phyloP scores from a whole-genome alignment of 1,140 invertebrate species.

The Zaprionus ghesquierei region DNA sequence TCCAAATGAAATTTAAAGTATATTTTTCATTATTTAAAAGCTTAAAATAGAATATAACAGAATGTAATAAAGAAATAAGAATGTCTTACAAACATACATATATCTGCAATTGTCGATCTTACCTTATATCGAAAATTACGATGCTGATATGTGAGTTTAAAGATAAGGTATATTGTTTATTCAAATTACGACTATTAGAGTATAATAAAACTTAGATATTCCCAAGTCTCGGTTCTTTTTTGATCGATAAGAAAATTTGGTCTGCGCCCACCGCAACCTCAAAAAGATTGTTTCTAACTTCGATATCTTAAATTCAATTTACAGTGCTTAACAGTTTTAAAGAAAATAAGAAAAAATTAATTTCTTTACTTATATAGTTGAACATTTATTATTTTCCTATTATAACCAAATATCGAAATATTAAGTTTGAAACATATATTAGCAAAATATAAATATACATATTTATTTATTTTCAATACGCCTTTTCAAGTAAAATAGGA shows the following conservation, averaged over 20 bases:
- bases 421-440: no score
- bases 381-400: no score
- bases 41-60: no score
- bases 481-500: no score
- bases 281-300: background rate
- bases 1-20: background rate
- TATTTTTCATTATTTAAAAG: no score
- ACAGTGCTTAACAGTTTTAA: background rate
- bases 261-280: background rate
- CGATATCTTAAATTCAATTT: background rate
- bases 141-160: background rate
- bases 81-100: background rate
- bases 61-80: background rate
- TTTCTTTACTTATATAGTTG: background rate
- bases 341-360: background rate
- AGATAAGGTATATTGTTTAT: background rate
- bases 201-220: background rate
- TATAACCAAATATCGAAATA: no score
- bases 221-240: background rate
- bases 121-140: background rate
- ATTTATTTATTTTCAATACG: no score
- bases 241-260: background rate
- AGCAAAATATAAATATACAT: no score
- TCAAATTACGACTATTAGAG: background rate
- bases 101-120: background rate